Base-by-base conservation (phyloP, 2,888 invertebrate genomes). In the Helleia helle region DNA sequence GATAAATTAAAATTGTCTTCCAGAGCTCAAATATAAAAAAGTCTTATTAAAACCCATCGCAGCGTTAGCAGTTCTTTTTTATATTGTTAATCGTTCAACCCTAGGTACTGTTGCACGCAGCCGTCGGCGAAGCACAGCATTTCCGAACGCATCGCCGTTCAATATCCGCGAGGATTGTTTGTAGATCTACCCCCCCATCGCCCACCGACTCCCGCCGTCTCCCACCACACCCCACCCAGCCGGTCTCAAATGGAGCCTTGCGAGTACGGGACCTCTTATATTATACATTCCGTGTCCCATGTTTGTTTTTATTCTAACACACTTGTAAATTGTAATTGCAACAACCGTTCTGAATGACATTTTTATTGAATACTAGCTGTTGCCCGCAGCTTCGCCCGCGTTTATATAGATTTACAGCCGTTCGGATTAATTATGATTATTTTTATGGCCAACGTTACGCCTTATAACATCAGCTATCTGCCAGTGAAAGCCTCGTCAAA, bases 121-220 rank as follows among this genome's bases (percentile, higher is more conserved):
- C 63, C 70, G 66, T 59, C 54, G 55, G 51, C 65, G 59, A 62
- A 54, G 55, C 61, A 62, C 60, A 71, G 76, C 75, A 77, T 80
- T 80, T 80, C 80, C 81, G 65, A 77, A 83, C 79, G 79, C 81
- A 80, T 72, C 72, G 63, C 61, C 79, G 80, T 80, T 83, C 81
- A 81, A 83, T 81, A 83, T 81, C 80, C 80, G 76, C 72, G 73
- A 65, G 72, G 67, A 80, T 81, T 81, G 81, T 83, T 80, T 81
- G 81, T 70, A 65, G 68, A 72, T 60, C 62, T 62, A 43, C 51
- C 52, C 53, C 52, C 47, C 46, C 43, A 43, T 55, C 50, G 48
- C 56, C 48, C 59, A 15, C n/a, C 30, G 15, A 15, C 18, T 5
- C 34, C 31, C 15, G 15, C 17, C 31, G 11, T 29, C 47, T 41